Percentiles rank a stretch among this genome's conserved stretches.
These are phyloP conservation scores for Acropternis orthonyx DNA, from an alignment of 2,797 vertebrate genomes.

Conservation along the genomic window DNA sequence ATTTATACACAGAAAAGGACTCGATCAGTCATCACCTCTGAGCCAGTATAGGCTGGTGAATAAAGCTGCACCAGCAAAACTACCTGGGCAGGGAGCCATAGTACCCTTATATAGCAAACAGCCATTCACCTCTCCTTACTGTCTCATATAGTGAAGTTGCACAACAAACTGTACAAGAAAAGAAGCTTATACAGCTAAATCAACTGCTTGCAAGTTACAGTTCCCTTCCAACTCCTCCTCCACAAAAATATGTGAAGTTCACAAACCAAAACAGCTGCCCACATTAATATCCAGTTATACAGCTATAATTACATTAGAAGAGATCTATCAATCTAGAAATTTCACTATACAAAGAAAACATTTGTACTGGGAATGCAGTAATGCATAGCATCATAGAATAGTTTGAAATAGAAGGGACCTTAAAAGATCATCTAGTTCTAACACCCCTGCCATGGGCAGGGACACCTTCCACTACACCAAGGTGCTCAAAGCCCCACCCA, in stretches of 20 bases:
- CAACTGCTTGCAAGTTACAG: neutral
- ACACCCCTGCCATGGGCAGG: neutral
- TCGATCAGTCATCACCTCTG: neutral
- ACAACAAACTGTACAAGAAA: neutral
- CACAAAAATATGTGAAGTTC: neutral
- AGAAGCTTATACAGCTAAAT: neutral
- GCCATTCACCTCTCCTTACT: neutral
- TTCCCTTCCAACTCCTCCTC: neutral
- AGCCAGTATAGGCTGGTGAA: neutral
- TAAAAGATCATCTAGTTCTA: neutral
- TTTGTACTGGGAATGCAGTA: neutral
- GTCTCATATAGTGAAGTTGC: accelerated
- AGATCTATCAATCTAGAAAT: neutral
- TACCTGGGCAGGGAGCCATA: neutral
- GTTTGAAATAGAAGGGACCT: neutral
- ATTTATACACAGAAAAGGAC: neutral
- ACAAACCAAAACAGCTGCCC: neutral
- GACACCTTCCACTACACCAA: neutral
- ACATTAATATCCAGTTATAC: neutral
- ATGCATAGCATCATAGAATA: neutral
- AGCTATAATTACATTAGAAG: neutral
- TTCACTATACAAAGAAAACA: neutral
- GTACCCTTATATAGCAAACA: accelerated
- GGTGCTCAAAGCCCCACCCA: neutral
- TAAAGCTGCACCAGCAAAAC: neutral